Evolutionary conservation across 2,888 invertebrate genomes (phyloP), one percentile per base, ranked within the genome.

Genomic region (Platycheirus rosarum): DNA sequence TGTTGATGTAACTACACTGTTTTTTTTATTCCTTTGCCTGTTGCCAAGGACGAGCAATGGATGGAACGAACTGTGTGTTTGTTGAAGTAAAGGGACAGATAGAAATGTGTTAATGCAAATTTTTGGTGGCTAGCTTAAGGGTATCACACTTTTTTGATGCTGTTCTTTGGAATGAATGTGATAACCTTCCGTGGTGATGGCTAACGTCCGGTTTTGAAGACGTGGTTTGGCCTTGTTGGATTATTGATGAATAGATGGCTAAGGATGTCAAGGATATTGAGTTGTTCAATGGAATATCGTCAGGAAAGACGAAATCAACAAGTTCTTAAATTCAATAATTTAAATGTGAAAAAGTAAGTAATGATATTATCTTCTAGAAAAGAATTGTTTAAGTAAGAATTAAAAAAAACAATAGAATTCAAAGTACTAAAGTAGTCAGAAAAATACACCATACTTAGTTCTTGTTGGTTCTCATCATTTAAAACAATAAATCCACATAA

Each of bases 151-250:
- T 51, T 32, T 20, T 23, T 35, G 11, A 29, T n/a, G 29, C 9
- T 70, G 20, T 20, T 6, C 18, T 26, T 35, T 4, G 26, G 9
- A 73, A 44, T 16, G 8, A 26, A 26, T 5, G 23, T 62, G 23
- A 14, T 48, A 20, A 46, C 51, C 60, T 53, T 68, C 35, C n/a
- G 18, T 20, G 14, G 11, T 11, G 48, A 75, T 51, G 75, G 44
- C 35, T 60, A 68, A 37, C 26, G 35, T 51, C 60, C 51, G 68
- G 60, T 68, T 44, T 57, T 44, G 18, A 75, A 75, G 60, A 60
- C 13, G n/a, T 26, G 23, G 23, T 20, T 13, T 51, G 51, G 51
- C 51, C 68, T 35, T 51, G 51, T 20, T 68, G 35, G 7, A 44
- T 60, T 66, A 57, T 75, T 68, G 26, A 75, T 75, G 18, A 60